Percentiles rank a stretch among this genome's conserved stretches.
These are phyloP conservation scores for Euproctis similis DNA, from an alignment of 2,888 invertebrate genomes.

Conservation along the genomic window DNA sequence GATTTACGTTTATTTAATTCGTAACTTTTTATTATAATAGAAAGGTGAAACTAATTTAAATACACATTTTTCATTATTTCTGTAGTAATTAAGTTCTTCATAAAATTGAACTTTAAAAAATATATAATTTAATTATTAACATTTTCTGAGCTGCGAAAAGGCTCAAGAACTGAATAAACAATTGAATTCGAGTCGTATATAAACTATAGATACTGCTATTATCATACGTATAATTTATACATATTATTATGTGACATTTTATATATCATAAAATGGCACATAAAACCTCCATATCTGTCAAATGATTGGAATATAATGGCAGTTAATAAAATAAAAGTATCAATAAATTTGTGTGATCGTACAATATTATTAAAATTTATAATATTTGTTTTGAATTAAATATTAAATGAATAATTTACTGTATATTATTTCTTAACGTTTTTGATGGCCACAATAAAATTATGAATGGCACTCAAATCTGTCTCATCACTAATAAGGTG, in stretches of 20 bases:
- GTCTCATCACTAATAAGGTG: slow-evolving; percentile 59
- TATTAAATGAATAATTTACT: slow-evolving; percentile 38
- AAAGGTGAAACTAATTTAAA: too few species aligned
- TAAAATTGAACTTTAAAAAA: too few species aligned
- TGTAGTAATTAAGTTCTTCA: too few species aligned
- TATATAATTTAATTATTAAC: too few species aligned
- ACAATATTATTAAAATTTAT: slow-evolving; percentile 24
- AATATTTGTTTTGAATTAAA: slow-evolving; percentile 36
- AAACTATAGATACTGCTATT: too few species aligned
- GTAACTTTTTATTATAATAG: too few species aligned
- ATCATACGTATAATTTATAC: slow-evolving; percentile 8
- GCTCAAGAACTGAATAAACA: too few species aligned
- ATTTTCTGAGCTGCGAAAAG: too few species aligned
- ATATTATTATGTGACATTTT: slow-evolving; percentile 12
- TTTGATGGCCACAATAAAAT: slow-evolving; percentile 54
- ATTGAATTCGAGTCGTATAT: too few species aligned
- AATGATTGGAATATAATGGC: slow-evolving; percentile 16
- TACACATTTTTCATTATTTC: too few species aligned
- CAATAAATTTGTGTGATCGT: slow-evolving; percentile 18
- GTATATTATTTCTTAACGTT: slow-evolving; percentile 38
- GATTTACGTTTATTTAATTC: too few species aligned
- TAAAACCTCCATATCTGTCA: slow-evolving; percentile 17
- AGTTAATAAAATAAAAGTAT: slow-evolving; percentile 18
- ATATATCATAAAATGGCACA: slow-evolving; percentile 15
- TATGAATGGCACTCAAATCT: slow-evolving; percentile 58